These are phyloP conservation scores for Drosophila lacertosa DNA, from an alignment of 1,140 invertebrate genomes.

Conservation along the genomic window DNA sequence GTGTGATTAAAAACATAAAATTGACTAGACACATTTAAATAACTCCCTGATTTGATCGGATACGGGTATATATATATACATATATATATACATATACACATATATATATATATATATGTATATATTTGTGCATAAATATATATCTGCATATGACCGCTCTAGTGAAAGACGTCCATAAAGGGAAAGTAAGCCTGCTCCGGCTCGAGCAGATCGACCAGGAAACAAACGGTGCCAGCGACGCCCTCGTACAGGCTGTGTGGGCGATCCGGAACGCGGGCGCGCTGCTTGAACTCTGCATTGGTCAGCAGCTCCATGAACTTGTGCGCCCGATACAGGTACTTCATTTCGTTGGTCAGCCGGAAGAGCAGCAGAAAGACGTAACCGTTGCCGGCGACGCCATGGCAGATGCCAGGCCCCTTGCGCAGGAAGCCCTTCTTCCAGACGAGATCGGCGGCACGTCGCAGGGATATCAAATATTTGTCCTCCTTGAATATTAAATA, in stretches of 20 bases:
- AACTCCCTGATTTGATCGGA: constrained; percentile 55
- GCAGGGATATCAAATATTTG: constrained; percentile 89
- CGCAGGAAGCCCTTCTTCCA: constrained; percentile 92
- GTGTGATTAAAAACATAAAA: constrained; percentile 13
- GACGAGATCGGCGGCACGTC: constrained; percentile 89
- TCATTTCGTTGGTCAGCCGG: constrained; percentile 89
- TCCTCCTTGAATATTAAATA: constrained; percentile 90
- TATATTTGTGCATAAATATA: constrained; percentile 15
- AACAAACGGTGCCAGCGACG: constrained; percentile 93
- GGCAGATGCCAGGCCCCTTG: constrained; percentile 94
- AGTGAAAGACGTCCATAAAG: constrained; percentile 91
- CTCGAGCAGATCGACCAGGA: constrained; percentile 89
- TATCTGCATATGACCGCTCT: constrained; percentile 26
- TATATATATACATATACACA: not conserved
- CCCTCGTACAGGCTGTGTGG: constrained; percentile 95
- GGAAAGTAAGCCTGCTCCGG: constrained; percentile 92
- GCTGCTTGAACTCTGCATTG: constrained; percentile 87
- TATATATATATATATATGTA: no score
- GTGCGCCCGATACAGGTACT: constrained; percentile 90
- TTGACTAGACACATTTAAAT: constrained; percentile 54
- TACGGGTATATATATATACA: not conserved
- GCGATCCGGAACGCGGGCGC: constrained; percentile 91
- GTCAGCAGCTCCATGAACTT: constrained; percentile 92
- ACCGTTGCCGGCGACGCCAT: constrained; percentile 93
- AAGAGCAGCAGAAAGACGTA: constrained; percentile 93